These are phyloP conservation scores for Drosophila lini DNA, from an alignment of 1,140 invertebrate genomes.

Conservation along the genomic window DNA sequence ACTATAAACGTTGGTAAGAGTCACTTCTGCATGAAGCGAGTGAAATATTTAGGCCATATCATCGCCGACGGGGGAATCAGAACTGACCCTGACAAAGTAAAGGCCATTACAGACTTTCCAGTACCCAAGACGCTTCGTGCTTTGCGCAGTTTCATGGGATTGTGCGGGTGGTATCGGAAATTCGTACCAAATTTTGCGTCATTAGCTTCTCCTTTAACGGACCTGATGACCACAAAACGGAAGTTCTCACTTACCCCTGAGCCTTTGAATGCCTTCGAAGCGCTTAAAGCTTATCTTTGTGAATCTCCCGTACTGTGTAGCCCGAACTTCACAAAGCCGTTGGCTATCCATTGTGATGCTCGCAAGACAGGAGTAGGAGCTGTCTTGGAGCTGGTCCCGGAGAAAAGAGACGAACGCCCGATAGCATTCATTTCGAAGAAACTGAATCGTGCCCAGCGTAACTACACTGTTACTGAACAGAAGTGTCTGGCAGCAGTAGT, in stretches of 20 bases:
- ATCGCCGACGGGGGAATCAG: neutral
- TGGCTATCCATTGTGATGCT: neutral
- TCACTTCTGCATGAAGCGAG: neutral
- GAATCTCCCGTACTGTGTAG: neutral
- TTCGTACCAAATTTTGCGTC: slow-evolving; percentile 1
- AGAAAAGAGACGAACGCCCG: neutral
- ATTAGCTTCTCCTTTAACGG: neutral
- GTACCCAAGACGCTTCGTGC: neutral
- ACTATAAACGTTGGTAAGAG: neutral
- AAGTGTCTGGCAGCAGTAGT: too few relatives aligned
- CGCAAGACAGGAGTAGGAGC: neutral
- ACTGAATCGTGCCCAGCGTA: neutral
- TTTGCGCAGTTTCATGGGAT: neutral
- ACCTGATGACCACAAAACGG: slow-evolving; percentile 1
- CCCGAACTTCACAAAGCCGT: neutral
- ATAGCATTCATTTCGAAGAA: neutral
- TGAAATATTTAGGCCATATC: neutral
- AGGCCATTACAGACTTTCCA: neutral
- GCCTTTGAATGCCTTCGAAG: neutral
- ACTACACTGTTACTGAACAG: too few relatives aligned
- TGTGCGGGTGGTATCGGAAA: neutral
- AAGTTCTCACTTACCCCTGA: neutral
- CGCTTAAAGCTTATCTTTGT: neutral
- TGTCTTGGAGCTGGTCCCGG: neutral
- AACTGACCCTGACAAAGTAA: neutral